Evolutionary conservation across 2,797 vertebrate genomes (phyloP), one percentile per base, ranked within the genome.

Genomic region (Discoglossus pictus): DNA sequence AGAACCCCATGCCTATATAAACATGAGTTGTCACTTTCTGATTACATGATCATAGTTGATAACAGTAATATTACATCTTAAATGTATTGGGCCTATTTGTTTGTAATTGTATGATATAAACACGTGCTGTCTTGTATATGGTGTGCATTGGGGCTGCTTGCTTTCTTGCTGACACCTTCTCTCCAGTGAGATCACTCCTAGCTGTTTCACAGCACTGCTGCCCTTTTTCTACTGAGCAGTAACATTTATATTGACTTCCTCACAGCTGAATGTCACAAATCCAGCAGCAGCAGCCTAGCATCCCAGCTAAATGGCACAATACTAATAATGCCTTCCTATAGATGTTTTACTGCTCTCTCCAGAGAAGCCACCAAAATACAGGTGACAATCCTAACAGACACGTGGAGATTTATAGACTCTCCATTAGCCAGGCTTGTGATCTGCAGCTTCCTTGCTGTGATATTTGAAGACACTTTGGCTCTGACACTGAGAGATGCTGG

Each of bases 341-440:
- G 21, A 39, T 58, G 61, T 24, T 52, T 54, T 25, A 56, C 65
- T 39, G 58, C 61, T 64, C 8, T 60, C 52, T 44, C 72, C 34
- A 15, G 17, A 71, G 46, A 68, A 65, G 38, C 40, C 67, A 62
- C 18, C 16, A 2, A 42, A 73, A 71, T 70, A 74, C 62, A 59
- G 58, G 56, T 23, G 73, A 79, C 73, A 72, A 68, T 74, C 16
- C 2, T 10, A 15, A 74, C 60, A 75, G 68, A 67, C 61, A 61
- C 59, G 40, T 35, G 59, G 61, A 52, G 71, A 65, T 42, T 47
- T 47, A 40, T 73, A 58, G 68, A 21, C 73, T 73, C 72, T 65
- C 68, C 61, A 79, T 79, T 75, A 76, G 59, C 50, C 72, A 53
- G 47, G 58, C 58, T 56, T 70, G 61, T 75, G 75, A 79, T 79